These are phyloP conservation scores for Nothoprocta perdicaria DNA, from an alignment of 2,113 vertebrate species.

Conservation along the genomic window DNA sequence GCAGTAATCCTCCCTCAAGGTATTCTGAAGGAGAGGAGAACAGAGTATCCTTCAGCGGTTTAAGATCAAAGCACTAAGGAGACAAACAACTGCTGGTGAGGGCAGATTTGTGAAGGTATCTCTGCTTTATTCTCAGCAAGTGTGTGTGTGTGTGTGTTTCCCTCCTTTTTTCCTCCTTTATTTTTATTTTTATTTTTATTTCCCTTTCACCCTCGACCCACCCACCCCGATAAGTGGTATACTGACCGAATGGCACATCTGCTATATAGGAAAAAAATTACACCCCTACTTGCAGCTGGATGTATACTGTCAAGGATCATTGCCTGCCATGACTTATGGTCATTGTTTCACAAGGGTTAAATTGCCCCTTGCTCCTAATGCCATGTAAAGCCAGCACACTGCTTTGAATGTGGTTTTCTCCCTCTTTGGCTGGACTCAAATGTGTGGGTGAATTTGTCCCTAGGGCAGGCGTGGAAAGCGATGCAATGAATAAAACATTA, in stretches of 20 bases:
- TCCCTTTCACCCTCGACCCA: neutral
- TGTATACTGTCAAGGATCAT: neutral
- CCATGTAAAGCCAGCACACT: neutral
- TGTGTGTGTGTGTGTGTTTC: neutral
- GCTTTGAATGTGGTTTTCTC: neutral
- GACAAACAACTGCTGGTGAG: neutral
- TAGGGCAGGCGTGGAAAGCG: neutral
- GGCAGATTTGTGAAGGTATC: neutral
- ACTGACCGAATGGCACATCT: neutral
- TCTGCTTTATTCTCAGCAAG: neutral
- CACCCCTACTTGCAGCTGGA: too few species aligned
- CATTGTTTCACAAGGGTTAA: neutral
- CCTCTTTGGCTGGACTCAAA: neutral
- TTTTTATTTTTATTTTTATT: too few species aligned
- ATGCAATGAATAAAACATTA: neutral
- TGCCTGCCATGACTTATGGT: fast-evolving
- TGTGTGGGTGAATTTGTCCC: neutral
- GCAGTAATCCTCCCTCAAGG: neutral
- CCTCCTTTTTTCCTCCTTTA: too few species aligned
- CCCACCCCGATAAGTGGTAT: neutral
- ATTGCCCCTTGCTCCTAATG: neutral
- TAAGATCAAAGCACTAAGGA: neutral
- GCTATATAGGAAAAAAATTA: neutral
- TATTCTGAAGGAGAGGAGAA: constrained; percentile 4
- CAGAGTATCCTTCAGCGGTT: neutral